Evolutionary conservation across 2,888 invertebrate genomes (phyloP).

Genomic region (Drosophila melanocephala): DNA sequence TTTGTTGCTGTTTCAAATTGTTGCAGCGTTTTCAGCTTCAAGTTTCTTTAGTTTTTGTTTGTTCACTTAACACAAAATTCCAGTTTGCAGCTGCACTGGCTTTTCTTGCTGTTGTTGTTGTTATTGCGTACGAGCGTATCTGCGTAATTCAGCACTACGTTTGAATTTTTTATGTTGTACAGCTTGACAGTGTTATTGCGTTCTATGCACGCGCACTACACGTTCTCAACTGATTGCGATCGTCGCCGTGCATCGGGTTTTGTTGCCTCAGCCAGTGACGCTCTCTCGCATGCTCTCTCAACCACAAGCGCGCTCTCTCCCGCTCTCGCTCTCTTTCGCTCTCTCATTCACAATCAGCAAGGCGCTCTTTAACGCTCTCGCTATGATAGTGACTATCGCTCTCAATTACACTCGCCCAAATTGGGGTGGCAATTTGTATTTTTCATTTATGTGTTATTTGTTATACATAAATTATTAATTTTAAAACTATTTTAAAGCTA

Average conservation of each 20-base stretch:
- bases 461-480: background rate
- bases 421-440: background rate
- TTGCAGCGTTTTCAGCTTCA: slow-evolving; percentile 46
- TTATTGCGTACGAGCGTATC: slow-evolving; percentile 55
- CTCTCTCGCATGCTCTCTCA: slow-evolving; percentile 6
- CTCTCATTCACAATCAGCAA: slow-evolving; percentile 17
- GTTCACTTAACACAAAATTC: slow-evolving; percentile 62
- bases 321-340: slow-evolving; percentile 7
- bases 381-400: background rate
- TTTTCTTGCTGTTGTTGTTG: slow-evolving; percentile 25
- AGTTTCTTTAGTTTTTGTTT: slow-evolving; percentile 61
- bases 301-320: background rate
- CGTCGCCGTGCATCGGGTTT: slow-evolving; percentile 67
- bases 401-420: slow-evolving; percentile 37
- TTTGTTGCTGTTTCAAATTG: slow-evolving; percentile 50
- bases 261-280: slow-evolving; percentile 54
- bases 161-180: slow-evolving; percentile 38
- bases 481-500: background rate
- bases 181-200: slow-evolving; percentile 16
- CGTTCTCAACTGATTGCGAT: slow-evolving; percentile 75
- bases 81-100: slow-evolving; percentile 74
- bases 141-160: slow-evolving; percentile 39
- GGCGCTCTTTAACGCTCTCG: slow-evolving; percentile 17
- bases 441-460: background rate
- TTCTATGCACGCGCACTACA: slow-evolving; percentile 62